Percentiles rank a stretch among this genome's conserved stretches.
These are phyloP conservation scores for Chymomyza fuscimana DNA, from an alignment of 2,888 invertebrate species.

Conservation along the genomic window DNA sequence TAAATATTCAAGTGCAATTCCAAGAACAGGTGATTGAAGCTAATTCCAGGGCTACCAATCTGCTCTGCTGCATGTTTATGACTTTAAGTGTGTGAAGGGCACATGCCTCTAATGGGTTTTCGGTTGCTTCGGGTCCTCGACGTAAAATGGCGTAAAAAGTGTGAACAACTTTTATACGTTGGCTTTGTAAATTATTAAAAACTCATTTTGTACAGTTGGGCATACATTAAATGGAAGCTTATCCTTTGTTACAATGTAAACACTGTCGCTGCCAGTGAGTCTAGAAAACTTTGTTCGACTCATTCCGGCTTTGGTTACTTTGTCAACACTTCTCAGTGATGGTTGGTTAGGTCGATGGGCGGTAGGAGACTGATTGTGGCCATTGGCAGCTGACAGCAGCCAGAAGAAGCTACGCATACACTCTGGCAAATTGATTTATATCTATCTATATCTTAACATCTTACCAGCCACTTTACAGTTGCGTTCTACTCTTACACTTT, in stretches of 20 bases:
- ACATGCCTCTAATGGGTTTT: not conserved
- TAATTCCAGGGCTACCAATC: not conserved
- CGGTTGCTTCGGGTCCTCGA: not conserved
- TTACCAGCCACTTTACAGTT: not conserved
- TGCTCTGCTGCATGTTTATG: not conserved
- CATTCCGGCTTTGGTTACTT: not conserved
- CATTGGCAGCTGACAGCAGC: not conserved
- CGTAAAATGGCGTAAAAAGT: not conserved
- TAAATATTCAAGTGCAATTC: not conserved
- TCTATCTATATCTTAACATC: not conserved
- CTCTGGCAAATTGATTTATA: constrained; percentile 6
- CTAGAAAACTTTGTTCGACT: not conserved
- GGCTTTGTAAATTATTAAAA: not conserved
- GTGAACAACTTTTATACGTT: not conserved
- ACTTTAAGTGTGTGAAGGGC: not conserved
- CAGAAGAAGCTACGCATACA: constrained; percentile 1
- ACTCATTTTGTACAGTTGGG: not conserved
- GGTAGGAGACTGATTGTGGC: not conserved
- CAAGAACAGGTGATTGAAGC: not conserved
- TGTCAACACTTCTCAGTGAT: not conserved
- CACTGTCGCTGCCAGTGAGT: not conserved
- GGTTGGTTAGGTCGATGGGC: not conserved
- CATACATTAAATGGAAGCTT: not conserved
- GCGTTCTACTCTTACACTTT: not conserved
- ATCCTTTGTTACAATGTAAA: not conserved